These are phyloP conservation scores for Scaeva pyrastri DNA, from an alignment of 2,888 invertebrate species.

Conservation along the genomic window DNA sequence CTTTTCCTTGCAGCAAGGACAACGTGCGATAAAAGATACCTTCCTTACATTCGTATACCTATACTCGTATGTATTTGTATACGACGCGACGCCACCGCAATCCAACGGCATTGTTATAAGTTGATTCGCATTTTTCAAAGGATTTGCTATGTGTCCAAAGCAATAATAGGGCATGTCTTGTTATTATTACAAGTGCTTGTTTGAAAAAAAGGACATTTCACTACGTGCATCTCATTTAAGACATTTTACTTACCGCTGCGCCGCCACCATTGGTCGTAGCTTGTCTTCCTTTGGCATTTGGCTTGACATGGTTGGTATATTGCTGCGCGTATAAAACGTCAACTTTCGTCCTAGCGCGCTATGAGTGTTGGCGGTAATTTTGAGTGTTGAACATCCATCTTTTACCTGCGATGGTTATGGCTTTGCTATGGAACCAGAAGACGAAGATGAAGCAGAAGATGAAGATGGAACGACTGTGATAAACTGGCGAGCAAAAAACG, in stretches of 20 bases:
- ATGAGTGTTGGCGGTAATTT: slow-evolving; percentile 70
- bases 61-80: no score
- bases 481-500: slow-evolving; percentile 62
- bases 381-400: slow-evolving; percentile 74
- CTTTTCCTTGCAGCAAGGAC: background rate
- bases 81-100: background rate
- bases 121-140: slow-evolving; percentile 75
- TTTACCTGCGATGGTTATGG: slow-evolving; percentile 46
- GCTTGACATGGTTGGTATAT: background rate
- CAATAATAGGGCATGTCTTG: slow-evolving; percentile 73
- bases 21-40: background rate
- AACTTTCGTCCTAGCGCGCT: slow-evolving; percentile 14
- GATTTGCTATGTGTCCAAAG: slow-evolving; percentile 75
- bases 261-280: background rate
- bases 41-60: no score
- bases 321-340: slow-evolving; percentile 28
- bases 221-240: slow-evolving; percentile 63
- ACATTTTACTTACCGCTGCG: slow-evolving; percentile 48
- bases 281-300: background rate
- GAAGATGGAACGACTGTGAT: slow-evolving; percentile 72
- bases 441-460: slow-evolving; percentile 51
- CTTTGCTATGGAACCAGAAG: no score
- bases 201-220: slow-evolving; percentile 59
- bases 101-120: slow-evolving; percentile 57
- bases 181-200: slow-evolving; percentile 72